Evolutionary conservation across 2,888 invertebrate species (phyloP), one percentile per base, ranked within the genome.

Genomic region (Ommatoiulus sabulosus): DNA sequence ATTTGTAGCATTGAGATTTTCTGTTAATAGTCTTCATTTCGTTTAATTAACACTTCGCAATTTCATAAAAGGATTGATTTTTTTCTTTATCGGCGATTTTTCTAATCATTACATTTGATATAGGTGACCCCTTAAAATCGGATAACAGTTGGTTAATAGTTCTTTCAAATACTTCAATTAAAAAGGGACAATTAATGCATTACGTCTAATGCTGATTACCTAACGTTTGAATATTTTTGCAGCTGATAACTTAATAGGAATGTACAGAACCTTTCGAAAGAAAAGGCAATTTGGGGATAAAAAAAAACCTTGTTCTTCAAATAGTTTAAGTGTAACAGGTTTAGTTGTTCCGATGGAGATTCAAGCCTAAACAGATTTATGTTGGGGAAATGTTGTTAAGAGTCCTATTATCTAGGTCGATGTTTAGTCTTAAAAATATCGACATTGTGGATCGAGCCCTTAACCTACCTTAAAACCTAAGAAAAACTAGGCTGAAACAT

Each of bases 361-460:
- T n/a, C 57, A 57, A 4, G 57, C n/a, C 57, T 52, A 52, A 52
- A 12, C 35, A 80, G 12, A 80, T 80, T 80, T 80, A 35, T 80
- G 24, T 80, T 80, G 35, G 5, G 52, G 52, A 80, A 80, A 80
- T 80, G 80, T 35, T 12, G 80, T 24, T 80, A 12, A 10, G 80
- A 80, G 80, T 80, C 80, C 80, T 80, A 80, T 80, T 12, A 80
- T 80, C 80, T 80, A 80, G 80, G 80, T 80, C 80, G 35, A 80
- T 35, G 8, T 35, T 24, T 80, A 80, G 80, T 80, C 35, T 80
- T 63, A 80, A 80, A 80, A 80, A 12, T 35, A 12, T 80, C 80
- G 35, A 80, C 80, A 80, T 80, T 80, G 80, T 80, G 80, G 35
- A 35, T 80, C 24, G 80, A 80, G 80, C 80, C 80, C 80, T 80